These are phyloP conservation scores for Paracentrotus lividus DNA, from an alignment of 53 echinoderm and acorn worm species.

Conservation along the genomic window DNA sequence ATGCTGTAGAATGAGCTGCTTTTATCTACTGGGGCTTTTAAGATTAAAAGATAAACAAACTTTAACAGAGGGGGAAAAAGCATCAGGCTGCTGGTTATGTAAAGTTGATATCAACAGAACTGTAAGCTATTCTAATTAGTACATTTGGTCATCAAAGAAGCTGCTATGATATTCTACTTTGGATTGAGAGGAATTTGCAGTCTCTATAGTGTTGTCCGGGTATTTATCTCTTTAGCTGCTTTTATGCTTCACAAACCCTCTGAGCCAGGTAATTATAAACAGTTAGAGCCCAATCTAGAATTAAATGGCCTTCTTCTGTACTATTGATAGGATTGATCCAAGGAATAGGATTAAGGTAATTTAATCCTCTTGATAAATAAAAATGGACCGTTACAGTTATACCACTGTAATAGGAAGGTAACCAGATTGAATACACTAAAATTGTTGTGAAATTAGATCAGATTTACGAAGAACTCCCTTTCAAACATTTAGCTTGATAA, in stretches of 20 bases:
- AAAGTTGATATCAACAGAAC: neutral
- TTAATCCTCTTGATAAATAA: neutral
- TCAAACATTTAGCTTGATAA: too few relatives aligned
- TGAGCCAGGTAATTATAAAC: neutral
- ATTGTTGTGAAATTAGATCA: too few relatives aligned
- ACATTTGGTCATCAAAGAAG: conserved; percentile 30
- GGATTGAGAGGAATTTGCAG: neutral
- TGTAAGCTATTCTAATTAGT: conserved; percentile 1
- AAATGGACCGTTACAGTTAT: neutral
- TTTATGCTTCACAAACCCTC: conserved; percentile 2
- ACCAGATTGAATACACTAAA: neutral
- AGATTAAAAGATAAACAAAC: neutral
- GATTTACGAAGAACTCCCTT: too few relatives aligned
- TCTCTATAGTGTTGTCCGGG: neutral
- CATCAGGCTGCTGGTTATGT: neutral
- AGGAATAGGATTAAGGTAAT: neutral
- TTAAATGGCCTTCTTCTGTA: conserved; percentile 16
- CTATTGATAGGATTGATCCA: neutral
- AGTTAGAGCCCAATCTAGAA: neutral
- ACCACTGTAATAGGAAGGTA: neutral
- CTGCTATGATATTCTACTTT: neutral
- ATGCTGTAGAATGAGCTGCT: too few relatives aligned
- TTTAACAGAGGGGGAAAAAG: neutral
- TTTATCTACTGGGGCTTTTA: neutral
- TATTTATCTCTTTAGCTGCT: neutral